A percentile compares a stretch with the other conserved stretches of the same genome.
Evolutionary conservation across 2,113 vertebrate species (phyloP).

Genomic region (Phalacrocorax brasilianus): DNA sequence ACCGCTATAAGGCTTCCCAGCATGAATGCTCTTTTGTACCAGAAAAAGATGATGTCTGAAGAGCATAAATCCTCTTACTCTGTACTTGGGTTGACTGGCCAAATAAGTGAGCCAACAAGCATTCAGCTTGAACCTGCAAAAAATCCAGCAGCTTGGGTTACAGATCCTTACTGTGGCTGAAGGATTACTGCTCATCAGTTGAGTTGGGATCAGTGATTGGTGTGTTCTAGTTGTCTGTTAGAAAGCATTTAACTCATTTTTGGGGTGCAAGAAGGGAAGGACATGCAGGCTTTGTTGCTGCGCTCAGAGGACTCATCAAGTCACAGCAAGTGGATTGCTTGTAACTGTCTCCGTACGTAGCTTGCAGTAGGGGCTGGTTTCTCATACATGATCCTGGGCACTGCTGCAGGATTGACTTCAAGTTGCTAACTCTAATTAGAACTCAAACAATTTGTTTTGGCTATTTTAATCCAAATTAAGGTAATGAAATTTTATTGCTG

Average conservation of each 20-base stretch:
- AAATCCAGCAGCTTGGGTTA: not conserved
- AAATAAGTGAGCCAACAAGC: not conserved
- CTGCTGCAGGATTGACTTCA: not conserved
- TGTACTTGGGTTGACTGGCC: not conserved
- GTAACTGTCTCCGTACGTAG: not conserved
- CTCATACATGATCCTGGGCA: not conserved
- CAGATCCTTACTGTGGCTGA: not conserved
- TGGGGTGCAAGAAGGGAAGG: not conserved
- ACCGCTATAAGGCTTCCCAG: not conserved
- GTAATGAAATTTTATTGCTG: not conserved
- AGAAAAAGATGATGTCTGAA: not conserved
- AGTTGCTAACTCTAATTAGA: not conserved
- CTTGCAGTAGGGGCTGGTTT: not conserved
- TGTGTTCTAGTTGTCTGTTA: not conserved
- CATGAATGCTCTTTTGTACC: not conserved
- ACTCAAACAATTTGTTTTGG: not conserved
- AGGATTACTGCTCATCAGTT: accelerated
- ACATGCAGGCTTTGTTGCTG: not conserved
- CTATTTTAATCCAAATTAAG: not conserved
- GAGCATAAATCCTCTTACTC: not conserved
- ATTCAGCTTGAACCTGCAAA: not conserved
- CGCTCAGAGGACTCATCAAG: not conserved
- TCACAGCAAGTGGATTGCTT: not conserved
- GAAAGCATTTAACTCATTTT: not conserved
- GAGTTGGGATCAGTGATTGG: not conserved